Conservation (phyloP, 2,888 invertebrate genomes). For the Nezara viridula region DNA sequence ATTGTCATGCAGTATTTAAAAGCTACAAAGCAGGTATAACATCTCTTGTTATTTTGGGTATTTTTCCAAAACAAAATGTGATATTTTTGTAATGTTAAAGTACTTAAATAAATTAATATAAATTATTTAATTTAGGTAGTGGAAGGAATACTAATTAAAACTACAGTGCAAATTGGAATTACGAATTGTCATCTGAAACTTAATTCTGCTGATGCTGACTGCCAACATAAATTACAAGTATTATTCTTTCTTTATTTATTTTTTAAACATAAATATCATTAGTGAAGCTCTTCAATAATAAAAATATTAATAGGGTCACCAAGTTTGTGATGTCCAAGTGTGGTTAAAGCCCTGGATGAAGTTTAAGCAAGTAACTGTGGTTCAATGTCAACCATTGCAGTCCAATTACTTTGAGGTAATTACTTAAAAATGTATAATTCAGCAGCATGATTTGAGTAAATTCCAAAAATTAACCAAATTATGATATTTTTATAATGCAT, state of each 20-base stretch:
- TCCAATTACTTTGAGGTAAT: background rate
- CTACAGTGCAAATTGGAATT: background rate
- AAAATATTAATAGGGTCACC: background rate
- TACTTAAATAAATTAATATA: background rate
- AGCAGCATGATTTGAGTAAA: too few species aligned
- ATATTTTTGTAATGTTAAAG: background rate
- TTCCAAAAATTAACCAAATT: too few species aligned
- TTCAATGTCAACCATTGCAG: background rate
- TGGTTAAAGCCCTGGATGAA: conserved; percentile 34
- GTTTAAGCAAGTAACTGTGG: background rate
- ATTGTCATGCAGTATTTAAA: background rate
- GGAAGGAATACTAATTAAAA: background rate
- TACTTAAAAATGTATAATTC: background rate
- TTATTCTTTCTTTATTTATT: background rate
- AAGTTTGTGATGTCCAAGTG: conserved; percentile 1
- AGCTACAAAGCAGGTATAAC: background rate
- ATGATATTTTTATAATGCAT: background rate
- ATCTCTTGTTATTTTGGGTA: background rate
- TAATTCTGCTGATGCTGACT: background rate
- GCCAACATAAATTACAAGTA: background rate
- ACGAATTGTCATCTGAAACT: background rate
- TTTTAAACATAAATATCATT: background rate
- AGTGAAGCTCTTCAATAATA: background rate
- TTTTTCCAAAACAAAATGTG: background rate
- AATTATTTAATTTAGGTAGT: background rate